phyloP scores from a whole-genome alignment of 2,113 vertebrate species.

The Chaetorhynchus papuensis region DNA sequence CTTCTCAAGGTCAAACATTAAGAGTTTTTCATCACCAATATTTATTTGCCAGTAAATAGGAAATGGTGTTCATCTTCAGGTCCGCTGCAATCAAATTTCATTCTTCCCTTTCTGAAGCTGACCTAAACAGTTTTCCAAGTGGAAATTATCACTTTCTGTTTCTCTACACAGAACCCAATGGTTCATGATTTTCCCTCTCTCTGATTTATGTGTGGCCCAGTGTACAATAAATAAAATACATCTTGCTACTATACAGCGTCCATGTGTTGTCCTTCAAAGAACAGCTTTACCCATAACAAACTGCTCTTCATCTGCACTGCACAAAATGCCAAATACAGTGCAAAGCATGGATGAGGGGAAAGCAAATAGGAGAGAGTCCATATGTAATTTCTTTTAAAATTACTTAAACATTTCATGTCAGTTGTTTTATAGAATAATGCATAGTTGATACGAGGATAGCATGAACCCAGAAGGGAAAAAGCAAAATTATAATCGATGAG shows the following conservation, averaged over 20 bases:
- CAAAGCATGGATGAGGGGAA: not conserved
- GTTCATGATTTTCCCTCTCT: not conserved
- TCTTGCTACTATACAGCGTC: not conserved
- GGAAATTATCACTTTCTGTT: not conserved
- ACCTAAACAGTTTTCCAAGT: not conserved
- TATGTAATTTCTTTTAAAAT: not conserved
- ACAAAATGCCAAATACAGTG: not conserved
- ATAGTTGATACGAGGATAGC: not conserved
- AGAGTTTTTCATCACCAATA: not conserved
- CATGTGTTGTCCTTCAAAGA: not conserved
- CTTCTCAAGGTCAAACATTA: not conserved
- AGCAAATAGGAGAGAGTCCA: not conserved
- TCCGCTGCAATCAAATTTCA: not conserved
- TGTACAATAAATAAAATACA: not conserved
- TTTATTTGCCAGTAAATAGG: not conserved
- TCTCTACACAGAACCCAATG: not conserved
- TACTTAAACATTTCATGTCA: not conserved
- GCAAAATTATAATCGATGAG: not conserved
- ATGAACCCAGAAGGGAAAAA: not conserved
- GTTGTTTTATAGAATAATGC: not conserved
- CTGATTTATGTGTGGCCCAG: not conserved
- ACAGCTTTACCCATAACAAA: not conserved
- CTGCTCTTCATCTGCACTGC: not conserved
- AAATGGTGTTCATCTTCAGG: not conserved
- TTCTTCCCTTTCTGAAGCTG: not conserved